Evolutionary conservation across 2,888 invertebrate genomes (phyloP).

Genomic region (Lingula anatina): DNA sequence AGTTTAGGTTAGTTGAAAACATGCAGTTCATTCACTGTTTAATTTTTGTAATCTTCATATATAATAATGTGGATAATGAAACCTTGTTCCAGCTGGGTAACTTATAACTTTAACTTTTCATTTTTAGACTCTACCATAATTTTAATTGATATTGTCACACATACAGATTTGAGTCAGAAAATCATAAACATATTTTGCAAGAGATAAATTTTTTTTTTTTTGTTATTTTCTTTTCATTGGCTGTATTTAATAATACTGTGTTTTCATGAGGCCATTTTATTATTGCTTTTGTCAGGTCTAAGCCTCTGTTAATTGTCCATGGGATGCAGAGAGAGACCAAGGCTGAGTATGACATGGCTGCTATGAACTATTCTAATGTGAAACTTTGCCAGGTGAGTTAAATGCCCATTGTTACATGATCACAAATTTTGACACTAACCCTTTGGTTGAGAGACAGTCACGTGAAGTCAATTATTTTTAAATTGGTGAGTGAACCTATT

Average conservation of each 20-base stretch:
- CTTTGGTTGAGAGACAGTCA: too few relatives aligned
- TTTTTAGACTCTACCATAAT: too few relatives aligned
- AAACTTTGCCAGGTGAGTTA: constrained; percentile 42
- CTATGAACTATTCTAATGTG: constrained; percentile 34
- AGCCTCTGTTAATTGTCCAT: constrained; percentile 66
- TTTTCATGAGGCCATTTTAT: neutral
- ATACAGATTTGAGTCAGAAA: neutral
- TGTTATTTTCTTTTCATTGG: neutral
- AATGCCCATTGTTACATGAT: too few relatives aligned
- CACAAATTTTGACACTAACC: too few relatives aligned
- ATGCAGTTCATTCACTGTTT: too few relatives aligned
- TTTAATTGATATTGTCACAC: too few relatives aligned
- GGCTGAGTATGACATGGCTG: constrained; percentile 56
- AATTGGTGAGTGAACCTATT: too few relatives aligned
- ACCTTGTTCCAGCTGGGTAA: too few relatives aligned
- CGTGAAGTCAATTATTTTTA: too few relatives aligned
- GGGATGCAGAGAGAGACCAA: constrained; percentile 63
- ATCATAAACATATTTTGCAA: neutral
- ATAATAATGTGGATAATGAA: too few relatives aligned
- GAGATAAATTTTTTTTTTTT: neutral
- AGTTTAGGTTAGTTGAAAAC: constrained; percentile 67
- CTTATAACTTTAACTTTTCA: too few relatives aligned
- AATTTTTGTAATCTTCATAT: too few relatives aligned
- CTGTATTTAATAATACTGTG: neutral
- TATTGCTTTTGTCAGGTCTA: constrained; percentile 21